Base-by-base conservation (phyloP, 2,113 vertebrate species). In the Oceanites oceanicus region DNA sequence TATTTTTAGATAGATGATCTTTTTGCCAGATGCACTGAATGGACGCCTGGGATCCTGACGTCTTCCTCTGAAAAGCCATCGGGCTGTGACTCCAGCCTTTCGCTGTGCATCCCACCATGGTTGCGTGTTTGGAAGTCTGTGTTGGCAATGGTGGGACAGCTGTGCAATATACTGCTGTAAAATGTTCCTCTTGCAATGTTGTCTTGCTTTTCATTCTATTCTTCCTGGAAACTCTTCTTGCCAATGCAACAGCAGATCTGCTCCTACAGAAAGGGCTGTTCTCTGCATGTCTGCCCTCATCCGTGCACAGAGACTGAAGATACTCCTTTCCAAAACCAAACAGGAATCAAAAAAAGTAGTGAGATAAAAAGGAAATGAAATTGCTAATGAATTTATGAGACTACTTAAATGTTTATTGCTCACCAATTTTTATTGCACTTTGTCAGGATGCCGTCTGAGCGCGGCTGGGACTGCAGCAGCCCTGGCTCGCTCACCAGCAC, bases 401-500 rank as follows among this genome's bases (percentile, higher is more conserved):
- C 52, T 21, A 50, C 4, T 40, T 71, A 3, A 73, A 65, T 32
- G 34, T 13, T 25, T 47, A 2, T 68, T 82, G 82, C 30, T 68
- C 75, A 52, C 21, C 16, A 27, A 14, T 63, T 70, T 47, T n/a
- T 44, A 4, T 44, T 38, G 13, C 8, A 5, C 29, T 84, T 77
- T 55, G 40, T 50, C 83, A 65, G 47, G 68, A 66, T 56, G 49
- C 38, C 2, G 0, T 38, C 86, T 36, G 52, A 84, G 72, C 1
- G 0, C 6, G 20, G 40, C 38, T 2, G 4, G 78, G 61, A 59
- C 34, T 0, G 1, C 56, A 49, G 71, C 53, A 81, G 36, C 75
- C 36, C 32, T 1, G 3, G 19, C 74, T 80, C 4, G 0, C 38
- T 21, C 13, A 1, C 23, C 0, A 0, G 50, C 30, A 14, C 1